Base-by-base conservation (phyloP, 1,140 invertebrate species). In the Melitaea cinxia region DNA sequence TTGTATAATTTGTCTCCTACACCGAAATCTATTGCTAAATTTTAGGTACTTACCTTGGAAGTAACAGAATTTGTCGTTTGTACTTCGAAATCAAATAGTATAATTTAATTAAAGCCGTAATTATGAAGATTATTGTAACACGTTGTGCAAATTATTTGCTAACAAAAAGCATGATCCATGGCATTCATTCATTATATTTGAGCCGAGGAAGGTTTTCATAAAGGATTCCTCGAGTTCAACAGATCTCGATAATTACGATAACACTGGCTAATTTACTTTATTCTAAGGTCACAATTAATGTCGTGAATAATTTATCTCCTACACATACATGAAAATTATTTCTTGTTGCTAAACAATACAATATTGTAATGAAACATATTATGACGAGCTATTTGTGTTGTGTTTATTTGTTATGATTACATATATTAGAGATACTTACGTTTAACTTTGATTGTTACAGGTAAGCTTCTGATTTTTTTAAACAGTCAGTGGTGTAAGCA, bases 1-100 rank as follows among this genome's bases (percentile, higher is more conserved):
- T 14, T 61, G 70, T 73, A 82, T 84, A 82, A 81, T 85, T 83
- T 75, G 67, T 81, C 78, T 81, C 75, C 76, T 82, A 79, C 75
- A 72, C 69, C 67, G 52, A 71, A 70, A 59, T 30, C 33, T 23
- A 21, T 79, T 77, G 75, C 58, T 61, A 61, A 72, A 75, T 67
- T 19, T 21, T 12, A 47, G 42, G 23, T 53, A 67, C 65, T 37
- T 47, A 49, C 10, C 14, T 30, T 33, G 15, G 37, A 17, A 19
- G 4, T 42, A 4, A 2, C 14, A 42, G 37, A 17, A 15, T 39
- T 39, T 15, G 37, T 2, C 15, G 15, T 17, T n/a, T n/a, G 12
- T 37, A 3, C 6, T 14, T 35, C 12, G 4, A 12, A 15, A 39
- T 4, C 17, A 12, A 12, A 4, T 15, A 37, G 4, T 37, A 5